Evolutionary conservation across 1,140 invertebrate genomes (phyloP).

Genomic region (Diorhabda elongata): DNA sequence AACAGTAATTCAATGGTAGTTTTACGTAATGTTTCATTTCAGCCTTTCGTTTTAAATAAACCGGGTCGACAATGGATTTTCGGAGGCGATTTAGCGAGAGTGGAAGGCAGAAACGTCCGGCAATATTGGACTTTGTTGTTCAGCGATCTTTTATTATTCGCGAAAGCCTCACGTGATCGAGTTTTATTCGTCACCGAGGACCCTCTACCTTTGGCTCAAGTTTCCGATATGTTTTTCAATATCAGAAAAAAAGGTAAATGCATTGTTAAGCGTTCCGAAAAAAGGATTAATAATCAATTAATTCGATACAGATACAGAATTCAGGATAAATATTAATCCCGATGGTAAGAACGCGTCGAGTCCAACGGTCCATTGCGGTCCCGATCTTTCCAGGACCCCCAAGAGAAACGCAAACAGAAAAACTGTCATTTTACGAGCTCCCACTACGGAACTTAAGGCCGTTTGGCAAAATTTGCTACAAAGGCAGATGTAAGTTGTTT

Average conservation of each 20-base stretch:
- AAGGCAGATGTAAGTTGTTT: constrained; percentile 71
- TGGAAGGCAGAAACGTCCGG: constrained; percentile 73
- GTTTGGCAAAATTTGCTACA: constrained; percentile 86
- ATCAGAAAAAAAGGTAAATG: constrained; percentile 72
- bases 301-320: constrained; percentile 60
- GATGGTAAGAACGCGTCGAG: constrained; percentile 55
- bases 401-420: constrained; percentile 59
- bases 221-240: constrained; percentile 78
- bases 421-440: constrained; percentile 69
- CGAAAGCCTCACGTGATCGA: constrained; percentile 76
- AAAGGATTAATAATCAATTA: background rate
- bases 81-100: constrained; percentile 73
- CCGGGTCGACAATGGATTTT: constrained; percentile 83
- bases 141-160: constrained; percentile 77
- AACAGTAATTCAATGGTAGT: no score
- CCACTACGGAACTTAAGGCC: constrained; percentile 76
- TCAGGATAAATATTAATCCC: constrained; percentile 61
- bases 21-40: constrained; percentile 34
- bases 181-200: constrained; percentile 84
- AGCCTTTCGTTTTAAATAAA: constrained; percentile 75
- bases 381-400: constrained; percentile 55
- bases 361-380: constrained; percentile 62
- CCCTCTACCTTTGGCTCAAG: constrained; percentile 68
- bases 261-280: background rate
- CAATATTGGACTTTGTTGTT: constrained; percentile 81